Evolutionary conservation across 2,797 vertebrate species (phyloP).

Genomic region (Lepus townsendii): DNA sequence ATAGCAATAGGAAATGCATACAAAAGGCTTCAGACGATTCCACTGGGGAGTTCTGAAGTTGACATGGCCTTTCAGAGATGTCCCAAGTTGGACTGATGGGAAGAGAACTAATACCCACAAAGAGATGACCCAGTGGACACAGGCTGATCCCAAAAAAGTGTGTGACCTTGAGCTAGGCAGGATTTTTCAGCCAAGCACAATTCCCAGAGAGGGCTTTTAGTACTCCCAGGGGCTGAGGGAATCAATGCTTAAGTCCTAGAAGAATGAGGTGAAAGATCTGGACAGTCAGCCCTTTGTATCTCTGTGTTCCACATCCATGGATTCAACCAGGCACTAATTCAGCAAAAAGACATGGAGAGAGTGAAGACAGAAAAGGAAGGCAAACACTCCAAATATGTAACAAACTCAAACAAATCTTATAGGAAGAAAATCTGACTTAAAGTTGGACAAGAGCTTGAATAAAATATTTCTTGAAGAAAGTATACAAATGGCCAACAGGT

Average conservation of each 20-base stretch:
- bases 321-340: constrained; percentile 30
- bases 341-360: background rate
- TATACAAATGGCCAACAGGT: background rate
- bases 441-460: background rate
- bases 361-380: constrained; percentile 40
- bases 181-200: background rate
- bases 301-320: background rate
- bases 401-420: background rate
- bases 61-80: constrained; percentile 8
- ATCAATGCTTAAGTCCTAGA: background rate
- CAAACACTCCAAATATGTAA: background rate
- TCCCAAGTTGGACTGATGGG: background rate
- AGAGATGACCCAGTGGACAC: background rate
- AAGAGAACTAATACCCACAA: background rate
- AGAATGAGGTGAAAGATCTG: background rate
- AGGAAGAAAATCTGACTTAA: background rate
- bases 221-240: background rate
- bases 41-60: background rate
- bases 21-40: constrained; percentile 24
- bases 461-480: background rate
- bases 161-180: background rate
- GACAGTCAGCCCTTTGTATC: background rate
- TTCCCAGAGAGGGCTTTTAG: constrained; percentile 17
- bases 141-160: background rate
- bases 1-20: constrained; percentile 35